Evolutionary conservation across 2,797 vertebrate genomes (phyloP).

Genomic region (Macroramphosus scolopax): DNA sequence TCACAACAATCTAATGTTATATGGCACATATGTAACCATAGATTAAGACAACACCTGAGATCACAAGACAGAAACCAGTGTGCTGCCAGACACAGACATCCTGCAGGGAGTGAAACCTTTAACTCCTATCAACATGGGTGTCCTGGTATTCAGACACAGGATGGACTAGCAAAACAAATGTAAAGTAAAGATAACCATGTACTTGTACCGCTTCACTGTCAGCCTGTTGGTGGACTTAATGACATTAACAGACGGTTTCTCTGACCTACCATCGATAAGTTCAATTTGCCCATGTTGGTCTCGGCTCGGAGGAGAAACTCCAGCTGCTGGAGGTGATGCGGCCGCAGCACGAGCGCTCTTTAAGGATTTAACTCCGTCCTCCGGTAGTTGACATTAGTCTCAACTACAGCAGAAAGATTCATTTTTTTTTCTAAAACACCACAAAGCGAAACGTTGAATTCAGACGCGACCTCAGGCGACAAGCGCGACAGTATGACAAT

Average conservation of each 20-base stretch:
- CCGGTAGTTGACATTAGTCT: neutral
- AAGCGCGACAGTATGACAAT: neutral
- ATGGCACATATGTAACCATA: too few relatives aligned
- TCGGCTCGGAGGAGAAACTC: neutral
- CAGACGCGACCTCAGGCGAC: neutral
- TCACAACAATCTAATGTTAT: too few relatives aligned
- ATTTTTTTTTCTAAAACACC: slow-evolving; percentile 3
- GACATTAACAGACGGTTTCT: neutral
- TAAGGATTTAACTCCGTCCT: slow-evolving; percentile 7
- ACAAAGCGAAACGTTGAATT: neutral
- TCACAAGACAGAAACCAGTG: too few relatives aligned
- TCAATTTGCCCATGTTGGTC: slow-evolving; percentile 66
- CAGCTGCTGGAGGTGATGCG: neutral
- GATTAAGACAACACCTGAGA: too few relatives aligned
- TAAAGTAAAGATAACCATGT: too few relatives aligned
- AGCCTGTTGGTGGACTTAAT: neutral
- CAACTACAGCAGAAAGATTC: neutral
- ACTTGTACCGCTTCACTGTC: too few relatives aligned
- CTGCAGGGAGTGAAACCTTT: too few relatives aligned
- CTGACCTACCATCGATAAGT: slow-evolving; percentile 70
- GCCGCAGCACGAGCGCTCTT: neutral
- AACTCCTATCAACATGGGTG: too few relatives aligned
- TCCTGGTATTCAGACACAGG: too few relatives aligned
- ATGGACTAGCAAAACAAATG: too few relatives aligned
- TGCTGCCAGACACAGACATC: too few relatives aligned